Conservation (phyloP, 2,797 vertebrate species). For the Microctenopoma lineatum region DNA sequence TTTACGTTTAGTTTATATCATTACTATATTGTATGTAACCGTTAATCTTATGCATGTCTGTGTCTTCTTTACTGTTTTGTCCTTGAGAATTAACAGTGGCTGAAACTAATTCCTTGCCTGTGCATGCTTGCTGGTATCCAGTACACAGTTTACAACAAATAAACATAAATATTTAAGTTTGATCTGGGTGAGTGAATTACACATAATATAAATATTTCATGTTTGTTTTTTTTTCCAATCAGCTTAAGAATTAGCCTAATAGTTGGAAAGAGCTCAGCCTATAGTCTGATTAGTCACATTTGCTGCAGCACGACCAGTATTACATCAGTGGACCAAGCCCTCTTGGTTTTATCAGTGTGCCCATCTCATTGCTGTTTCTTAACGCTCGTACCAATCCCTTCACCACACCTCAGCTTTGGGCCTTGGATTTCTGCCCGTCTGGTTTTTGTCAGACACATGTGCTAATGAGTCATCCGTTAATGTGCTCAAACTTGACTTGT, state of each 20-base stretch:
- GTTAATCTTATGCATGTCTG: too few relatives aligned
- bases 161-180: too few relatives aligned
- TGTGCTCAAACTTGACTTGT: constrained; percentile 53
- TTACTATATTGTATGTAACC: too few relatives aligned
- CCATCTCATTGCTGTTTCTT: constrained; percentile 22
- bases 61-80: too few relatives aligned
- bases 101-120: too few relatives aligned
- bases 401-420: constrained; percentile 62
- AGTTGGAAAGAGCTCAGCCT: neutral
- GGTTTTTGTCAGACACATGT: constrained; percentile 54
- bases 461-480: constrained; percentile 10
- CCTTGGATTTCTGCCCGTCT: constrained; percentile 59
- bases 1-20: too few relatives aligned
- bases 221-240: neutral
- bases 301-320: constrained; percentile 48
- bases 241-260: neutral
- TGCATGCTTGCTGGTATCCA: neutral
- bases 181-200: too few relatives aligned
- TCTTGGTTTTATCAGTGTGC: constrained; percentile 15
- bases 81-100: too few relatives aligned
- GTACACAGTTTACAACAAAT: neutral
- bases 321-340: constrained; percentile 29
- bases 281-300: constrained; percentile 8
- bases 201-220: too few relatives aligned
- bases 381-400: constrained; percentile 19